phyloP scores from a whole-genome alignment of 1,140 invertebrate species.

The Stenopsyche tienmushanensis region DNA sequence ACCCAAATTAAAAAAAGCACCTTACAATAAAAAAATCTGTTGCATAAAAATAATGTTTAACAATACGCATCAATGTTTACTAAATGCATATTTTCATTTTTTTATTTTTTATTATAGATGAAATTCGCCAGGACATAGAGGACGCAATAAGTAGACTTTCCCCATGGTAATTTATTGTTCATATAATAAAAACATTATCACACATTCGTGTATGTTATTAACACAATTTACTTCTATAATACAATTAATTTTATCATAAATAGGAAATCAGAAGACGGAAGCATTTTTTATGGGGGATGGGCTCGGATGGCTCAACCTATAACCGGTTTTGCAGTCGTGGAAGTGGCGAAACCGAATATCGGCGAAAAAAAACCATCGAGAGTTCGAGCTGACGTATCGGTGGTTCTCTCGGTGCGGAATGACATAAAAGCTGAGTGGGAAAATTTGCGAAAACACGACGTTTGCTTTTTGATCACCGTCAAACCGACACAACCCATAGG shows the following conservation, averaged over 20 bases:
- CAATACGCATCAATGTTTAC: too few relatives aligned
- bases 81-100: conserved; percentile 11
- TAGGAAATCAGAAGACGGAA: conserved; percentile 84
- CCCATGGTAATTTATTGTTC: conserved; percentile 71
- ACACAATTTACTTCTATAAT: neutral
- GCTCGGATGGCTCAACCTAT: conserved; percentile 98
- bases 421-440: conserved; percentile 98
- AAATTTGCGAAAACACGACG: conserved; percentile 93
- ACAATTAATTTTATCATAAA: neutral
- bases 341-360: conserved; percentile 86
- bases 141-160: conserved; percentile 91
- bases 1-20: too few relatives aligned
- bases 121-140: conserved; percentile 98
- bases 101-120: conserved; percentile 66
- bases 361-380: conserved; percentile 92
- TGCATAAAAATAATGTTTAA: too few relatives aligned
- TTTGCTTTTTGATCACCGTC: conserved; percentile 94
- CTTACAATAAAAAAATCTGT: too few relatives aligned
- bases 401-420: conserved; percentile 85
- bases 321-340: conserved; percentile 89
- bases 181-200: conserved; percentile 13
- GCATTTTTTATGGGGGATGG: conserved; percentile 93
- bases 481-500: conserved; percentile 81
- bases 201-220: neutral
- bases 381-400: conserved; percentile 91